Evolutionary conservation across 2,888 invertebrate species (phyloP).

Genomic region (Schizaphis graminum): DNA sequence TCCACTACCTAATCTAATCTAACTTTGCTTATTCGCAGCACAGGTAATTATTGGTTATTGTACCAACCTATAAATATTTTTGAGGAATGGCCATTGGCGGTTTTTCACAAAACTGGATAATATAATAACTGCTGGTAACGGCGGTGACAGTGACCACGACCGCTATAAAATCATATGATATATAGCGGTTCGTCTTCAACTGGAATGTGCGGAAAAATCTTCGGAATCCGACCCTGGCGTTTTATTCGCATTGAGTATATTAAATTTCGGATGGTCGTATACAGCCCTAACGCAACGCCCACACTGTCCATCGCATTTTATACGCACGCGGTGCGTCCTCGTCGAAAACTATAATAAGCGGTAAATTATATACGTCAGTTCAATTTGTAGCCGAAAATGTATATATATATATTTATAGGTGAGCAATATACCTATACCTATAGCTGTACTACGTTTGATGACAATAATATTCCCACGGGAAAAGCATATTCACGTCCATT

Average conservation of each 20-base stretch:
- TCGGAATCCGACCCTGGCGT: slow-evolving; percentile 16
- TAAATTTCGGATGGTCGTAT: slow-evolving; percentile 38
- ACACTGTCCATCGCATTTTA: not conserved
- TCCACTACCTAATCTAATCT: not conserved
- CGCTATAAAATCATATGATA: slow-evolving; percentile 25
- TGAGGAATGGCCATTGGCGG: not conserved
- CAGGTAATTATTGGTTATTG: not conserved
- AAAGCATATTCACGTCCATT: not conserved
- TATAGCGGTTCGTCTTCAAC: not conserved
- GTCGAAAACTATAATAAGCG: not conserved
- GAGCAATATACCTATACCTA: not conserved
- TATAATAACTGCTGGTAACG: not conserved
- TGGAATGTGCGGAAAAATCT: slow-evolving; percentile 57
- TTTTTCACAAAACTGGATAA: not conserved
- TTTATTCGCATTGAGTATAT: slow-evolving; percentile 49
- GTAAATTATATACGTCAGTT: not conserved
- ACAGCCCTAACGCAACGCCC: not conserved
- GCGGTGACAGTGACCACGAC: not conserved
- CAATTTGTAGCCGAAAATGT: not conserved
- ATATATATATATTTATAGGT: not conserved
- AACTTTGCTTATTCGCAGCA: not conserved
- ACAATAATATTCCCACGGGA: not conserved
- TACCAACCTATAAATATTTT: not conserved
- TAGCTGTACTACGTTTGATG: not conserved
- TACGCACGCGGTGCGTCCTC: not conserved